phyloP scores from a whole-genome alignment of 2,888 invertebrate species.

The Colostygia pectinataria region DNA sequence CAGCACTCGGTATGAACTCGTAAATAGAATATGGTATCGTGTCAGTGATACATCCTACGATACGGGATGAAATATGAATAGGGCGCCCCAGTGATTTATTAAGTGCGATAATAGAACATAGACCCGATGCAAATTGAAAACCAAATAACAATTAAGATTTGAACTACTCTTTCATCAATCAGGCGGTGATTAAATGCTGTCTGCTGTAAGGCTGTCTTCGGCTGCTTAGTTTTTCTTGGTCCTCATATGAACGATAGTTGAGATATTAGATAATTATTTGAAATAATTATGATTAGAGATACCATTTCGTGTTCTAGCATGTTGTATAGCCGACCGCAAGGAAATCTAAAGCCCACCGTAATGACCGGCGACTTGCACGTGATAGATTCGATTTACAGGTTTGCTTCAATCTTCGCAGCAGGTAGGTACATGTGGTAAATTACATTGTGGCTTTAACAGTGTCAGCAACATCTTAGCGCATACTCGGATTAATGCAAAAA shows the following conservation, averaged over 20 bases:
- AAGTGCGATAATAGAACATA: conserved; percentile 61
- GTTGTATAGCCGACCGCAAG: conserved; percentile 65
- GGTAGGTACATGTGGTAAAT: conserved; percentile 63
- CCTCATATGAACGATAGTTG: background rate
- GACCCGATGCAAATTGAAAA: conserved; percentile 48
- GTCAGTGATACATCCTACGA: conserved; percentile 69
- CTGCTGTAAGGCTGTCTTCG: conserved; percentile 1
- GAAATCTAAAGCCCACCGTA: conserved; percentile 62
- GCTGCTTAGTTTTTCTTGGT: conserved; percentile 9
- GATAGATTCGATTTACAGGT: conserved; percentile 79
- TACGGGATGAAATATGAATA: conserved; percentile 74
- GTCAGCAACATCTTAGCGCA: conserved; percentile 49
- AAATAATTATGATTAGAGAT: conserved; percentile 24
- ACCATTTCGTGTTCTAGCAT: conserved; percentile 28
- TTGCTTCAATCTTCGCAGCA: conserved; percentile 68
- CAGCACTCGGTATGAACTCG: conserved; percentile 62
- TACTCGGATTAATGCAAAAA: conserved; percentile 18
- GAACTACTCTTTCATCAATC: conserved; percentile 39
- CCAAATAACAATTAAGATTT: conserved; percentile 51
- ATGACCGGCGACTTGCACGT: conserved; percentile 69
- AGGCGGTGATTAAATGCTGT: conserved; percentile 15
- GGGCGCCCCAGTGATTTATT: conserved; percentile 63
- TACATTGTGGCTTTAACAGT: conserved; percentile 71
- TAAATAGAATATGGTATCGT: conserved; percentile 69
- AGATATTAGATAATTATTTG: conserved; percentile 18